Evolutionary conservation across 2,797 vertebrate species (phyloP).

Genomic region (Crotalus adamanteus): DNA sequence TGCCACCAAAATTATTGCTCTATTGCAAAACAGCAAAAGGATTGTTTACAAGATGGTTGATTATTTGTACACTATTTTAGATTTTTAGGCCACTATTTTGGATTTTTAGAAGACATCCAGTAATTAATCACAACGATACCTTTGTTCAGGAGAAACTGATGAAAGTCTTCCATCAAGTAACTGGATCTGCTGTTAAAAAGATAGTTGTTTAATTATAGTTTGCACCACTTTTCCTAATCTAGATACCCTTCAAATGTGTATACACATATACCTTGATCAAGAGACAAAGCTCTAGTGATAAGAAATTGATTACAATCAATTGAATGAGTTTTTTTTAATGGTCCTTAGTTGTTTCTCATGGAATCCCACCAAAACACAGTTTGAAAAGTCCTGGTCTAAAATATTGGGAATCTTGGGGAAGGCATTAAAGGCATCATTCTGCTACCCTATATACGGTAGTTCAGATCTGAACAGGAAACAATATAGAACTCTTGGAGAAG

Average conservation of each 20-base stretch:
- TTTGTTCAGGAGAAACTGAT: slow-evolving; percentile 73
- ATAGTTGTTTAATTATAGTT: neutral
- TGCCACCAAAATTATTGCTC: neutral
- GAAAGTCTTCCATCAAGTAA: slow-evolving; percentile 70
- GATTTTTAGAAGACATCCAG: neutral
- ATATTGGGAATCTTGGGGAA: neutral
- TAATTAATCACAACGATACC: slow-evolving; percentile 57
- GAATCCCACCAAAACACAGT: neutral
- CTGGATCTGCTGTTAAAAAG: slow-evolving; percentile 62
- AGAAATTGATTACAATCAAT: neutral
- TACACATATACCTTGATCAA: neutral
- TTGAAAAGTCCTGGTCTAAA: neutral
- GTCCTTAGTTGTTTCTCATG: neutral
- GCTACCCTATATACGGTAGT: neutral
- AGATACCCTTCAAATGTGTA: neutral
- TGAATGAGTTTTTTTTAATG: neutral
- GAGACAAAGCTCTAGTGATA: neutral
- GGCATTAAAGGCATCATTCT: neutral
- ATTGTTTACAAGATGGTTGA: neutral
- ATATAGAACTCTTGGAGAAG: neutral
- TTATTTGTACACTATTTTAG: neutral
- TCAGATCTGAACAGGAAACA: neutral
- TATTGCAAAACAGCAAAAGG: neutral
- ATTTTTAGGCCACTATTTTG: neutral
- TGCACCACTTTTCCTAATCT: neutral